A percentile compares a stretch with the other conserved stretches of the same genome.
Conservation (phyloP, 1,140 invertebrate species). For the Formica exsecta region DNA sequence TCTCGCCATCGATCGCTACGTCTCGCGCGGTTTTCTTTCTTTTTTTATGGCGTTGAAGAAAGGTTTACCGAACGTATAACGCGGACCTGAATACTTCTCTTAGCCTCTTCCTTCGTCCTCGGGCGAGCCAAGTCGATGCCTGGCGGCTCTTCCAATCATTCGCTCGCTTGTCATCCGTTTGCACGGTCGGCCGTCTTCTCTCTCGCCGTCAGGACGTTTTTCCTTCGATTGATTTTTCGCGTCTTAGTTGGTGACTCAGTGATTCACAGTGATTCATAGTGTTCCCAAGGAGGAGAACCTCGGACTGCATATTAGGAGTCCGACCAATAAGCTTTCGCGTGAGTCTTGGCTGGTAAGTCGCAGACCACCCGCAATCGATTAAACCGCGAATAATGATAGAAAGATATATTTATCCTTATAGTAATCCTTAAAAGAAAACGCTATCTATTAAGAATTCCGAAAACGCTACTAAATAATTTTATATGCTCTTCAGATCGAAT, state of each 20-base stretch:
- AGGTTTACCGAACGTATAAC: slow-evolving; percentile 22
- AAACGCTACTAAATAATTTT: too few relatives aligned
- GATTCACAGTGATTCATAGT: slow-evolving; percentile 71
- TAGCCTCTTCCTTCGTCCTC: slow-evolving; percentile 70
- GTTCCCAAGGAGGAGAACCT: slow-evolving; percentile 40
- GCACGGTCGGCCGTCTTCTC: slow-evolving; percentile 49
- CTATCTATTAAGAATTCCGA: background rate
- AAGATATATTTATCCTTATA: background rate
- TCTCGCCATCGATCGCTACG: background rate
- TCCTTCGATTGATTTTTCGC: slow-evolving; percentile 54
- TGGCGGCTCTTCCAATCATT: slow-evolving; percentile 71
- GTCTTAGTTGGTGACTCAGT: slow-evolving; percentile 60
- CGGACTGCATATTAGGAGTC: slow-evolving; percentile 40
- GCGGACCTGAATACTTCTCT: slow-evolving; percentile 26
- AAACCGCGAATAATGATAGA: background rate
- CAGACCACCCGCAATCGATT: slow-evolving; percentile 7
- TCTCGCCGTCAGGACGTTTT: slow-evolving; percentile 25
- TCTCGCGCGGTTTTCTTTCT: background rate
- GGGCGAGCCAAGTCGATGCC: slow-evolving; percentile 63
- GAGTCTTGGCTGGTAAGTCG: slow-evolving; percentile 52
- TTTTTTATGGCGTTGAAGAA: background rate
- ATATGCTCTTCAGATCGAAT: background rate
- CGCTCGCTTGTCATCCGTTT: slow-evolving; percentile 78
- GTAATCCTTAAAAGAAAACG: background rate
- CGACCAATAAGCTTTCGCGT: slow-evolving; percentile 5